A percentile compares a stretch with the other conserved stretches of the same genome.
These are phyloP conservation scores for Ibycter americanus DNA, from an alignment of 2,797 vertebrate species.

Conservation along the genomic window DNA sequence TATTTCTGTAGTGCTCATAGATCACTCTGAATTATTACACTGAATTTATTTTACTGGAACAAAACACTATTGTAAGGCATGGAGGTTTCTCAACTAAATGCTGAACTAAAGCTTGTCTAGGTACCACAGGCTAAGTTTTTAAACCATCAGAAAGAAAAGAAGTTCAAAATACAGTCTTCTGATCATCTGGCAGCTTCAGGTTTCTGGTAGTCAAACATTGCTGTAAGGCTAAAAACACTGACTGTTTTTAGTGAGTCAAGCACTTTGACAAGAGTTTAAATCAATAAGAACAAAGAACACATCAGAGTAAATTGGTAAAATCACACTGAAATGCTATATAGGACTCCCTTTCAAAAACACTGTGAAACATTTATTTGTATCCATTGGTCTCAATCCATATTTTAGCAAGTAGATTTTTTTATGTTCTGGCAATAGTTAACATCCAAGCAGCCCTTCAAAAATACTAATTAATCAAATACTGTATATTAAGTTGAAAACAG, in stretches of 20 bases:
- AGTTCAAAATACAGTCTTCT: not conserved
- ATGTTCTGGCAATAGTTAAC: not conserved
- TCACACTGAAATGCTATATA: not conserved
- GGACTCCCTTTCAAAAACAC: not conserved
- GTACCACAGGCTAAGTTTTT: not conserved
- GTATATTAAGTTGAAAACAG: not conserved
- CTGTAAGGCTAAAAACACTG: not conserved
- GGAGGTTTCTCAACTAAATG: not conserved
- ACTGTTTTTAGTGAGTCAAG: not conserved
- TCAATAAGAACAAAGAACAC: not conserved
- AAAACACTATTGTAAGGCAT: not conserved
- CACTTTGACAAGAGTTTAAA: conserved; percentile 11
- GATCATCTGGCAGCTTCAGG: not conserved
- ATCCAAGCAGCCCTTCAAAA: not conserved
- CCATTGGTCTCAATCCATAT: not conserved
- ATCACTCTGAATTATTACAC: not conserved
- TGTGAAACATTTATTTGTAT: not conserved
- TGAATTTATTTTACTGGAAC: not conserved
- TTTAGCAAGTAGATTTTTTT: not conserved
- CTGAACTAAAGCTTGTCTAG: not conserved
- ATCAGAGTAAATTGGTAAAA: not conserved
- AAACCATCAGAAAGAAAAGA: not conserved
- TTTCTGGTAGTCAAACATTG: not conserved
- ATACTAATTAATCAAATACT: not conserved
- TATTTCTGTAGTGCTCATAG: not conserved